These are phyloP conservation scores for Perca fluviatilis DNA, from an alignment of 2,113 vertebrate species.

Conservation along the genomic window DNA sequence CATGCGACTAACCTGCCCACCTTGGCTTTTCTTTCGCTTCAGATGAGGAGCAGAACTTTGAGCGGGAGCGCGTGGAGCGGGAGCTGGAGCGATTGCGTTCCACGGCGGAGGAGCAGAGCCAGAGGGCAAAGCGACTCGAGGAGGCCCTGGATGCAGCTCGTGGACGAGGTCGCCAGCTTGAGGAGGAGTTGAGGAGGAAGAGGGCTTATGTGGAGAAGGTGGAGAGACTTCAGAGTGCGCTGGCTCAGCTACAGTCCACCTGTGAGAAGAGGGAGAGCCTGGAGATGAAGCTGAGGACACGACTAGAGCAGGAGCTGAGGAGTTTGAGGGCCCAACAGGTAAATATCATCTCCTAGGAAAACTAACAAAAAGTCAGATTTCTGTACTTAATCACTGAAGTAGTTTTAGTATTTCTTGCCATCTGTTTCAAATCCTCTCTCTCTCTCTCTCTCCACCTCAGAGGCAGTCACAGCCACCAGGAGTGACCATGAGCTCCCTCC, in stretches of 20 bases:
- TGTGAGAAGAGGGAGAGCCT: constrained; percentile 97
- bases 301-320: constrained; percentile 96
- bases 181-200: constrained; percentile 94
- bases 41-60: constrained; percentile 94
- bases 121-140: constrained; percentile 90
- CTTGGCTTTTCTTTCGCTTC: constrained; percentile 5
- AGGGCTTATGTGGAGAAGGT: constrained; percentile 97
- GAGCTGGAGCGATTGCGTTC: constrained; percentile 88
- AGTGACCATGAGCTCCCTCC: constrained; percentile 87
- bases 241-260: constrained; percentile 96
- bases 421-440: background rate
- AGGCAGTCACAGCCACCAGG: constrained; percentile 83
- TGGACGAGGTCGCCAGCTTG: constrained; percentile 88
- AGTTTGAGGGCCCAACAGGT: constrained; percentile 96
- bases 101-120: constrained; percentile 91
- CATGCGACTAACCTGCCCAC: background rate
- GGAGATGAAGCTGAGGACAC: constrained; percentile 92
- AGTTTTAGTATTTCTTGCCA: background rate
- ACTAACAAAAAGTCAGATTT: background rate
- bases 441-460: constrained; percentile 72
- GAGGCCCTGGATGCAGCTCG: constrained; percentile 92
- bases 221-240: constrained; percentile 94
- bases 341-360: background rate
- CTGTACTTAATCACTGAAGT: background rate
- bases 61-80: constrained; percentile 91